Percentiles rank a stretch among this genome's conserved stretches.
These are phyloP conservation scores for Mystacornis crossleyi DNA, from an alignment of 2,113 vertebrate species.

Conservation along the genomic window DNA sequence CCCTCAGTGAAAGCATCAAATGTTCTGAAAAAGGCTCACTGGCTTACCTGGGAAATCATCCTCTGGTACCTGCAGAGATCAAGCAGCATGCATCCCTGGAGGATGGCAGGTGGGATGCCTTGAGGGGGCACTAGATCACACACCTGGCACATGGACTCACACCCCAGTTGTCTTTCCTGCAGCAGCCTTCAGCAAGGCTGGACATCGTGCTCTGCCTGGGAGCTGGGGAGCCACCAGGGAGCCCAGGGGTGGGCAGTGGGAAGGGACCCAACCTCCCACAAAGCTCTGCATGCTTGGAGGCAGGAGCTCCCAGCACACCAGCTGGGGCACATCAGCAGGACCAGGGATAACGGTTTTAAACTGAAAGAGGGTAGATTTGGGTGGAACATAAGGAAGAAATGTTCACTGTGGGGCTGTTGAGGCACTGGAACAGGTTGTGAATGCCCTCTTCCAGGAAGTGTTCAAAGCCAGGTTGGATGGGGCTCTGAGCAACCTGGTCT, in stretches of 20 bases:
- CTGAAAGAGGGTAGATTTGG: not conserved
- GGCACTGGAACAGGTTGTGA: not conserved
- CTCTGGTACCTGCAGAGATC: not conserved
- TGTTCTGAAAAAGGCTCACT: not conserved
- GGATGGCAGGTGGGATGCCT: not conserved
- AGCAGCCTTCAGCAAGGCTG: not conserved
- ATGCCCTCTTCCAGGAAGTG: not conserved
- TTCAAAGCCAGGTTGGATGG: not conserved
- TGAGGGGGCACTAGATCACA: not conserved
- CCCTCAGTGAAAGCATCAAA: not conserved
- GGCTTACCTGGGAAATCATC: not conserved
- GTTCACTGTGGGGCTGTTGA: not conserved
- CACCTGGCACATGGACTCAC: rapidly evolving
- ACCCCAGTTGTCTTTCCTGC: not conserved
- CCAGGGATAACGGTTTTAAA: not conserved
- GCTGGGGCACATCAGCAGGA: rapidly evolving
- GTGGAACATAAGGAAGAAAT: not conserved
- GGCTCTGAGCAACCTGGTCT: not conserved
- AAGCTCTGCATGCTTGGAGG: not conserved
- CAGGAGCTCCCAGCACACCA: not conserved
- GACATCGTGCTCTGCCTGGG: not conserved
- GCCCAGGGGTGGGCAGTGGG: not conserved
- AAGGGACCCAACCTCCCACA: not conserved
- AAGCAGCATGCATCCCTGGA: not conserved
- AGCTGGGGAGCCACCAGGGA: not conserved